phyloP scores from a whole-genome alignment of 2,113 vertebrate genomes.

The Channa argus region DNA sequence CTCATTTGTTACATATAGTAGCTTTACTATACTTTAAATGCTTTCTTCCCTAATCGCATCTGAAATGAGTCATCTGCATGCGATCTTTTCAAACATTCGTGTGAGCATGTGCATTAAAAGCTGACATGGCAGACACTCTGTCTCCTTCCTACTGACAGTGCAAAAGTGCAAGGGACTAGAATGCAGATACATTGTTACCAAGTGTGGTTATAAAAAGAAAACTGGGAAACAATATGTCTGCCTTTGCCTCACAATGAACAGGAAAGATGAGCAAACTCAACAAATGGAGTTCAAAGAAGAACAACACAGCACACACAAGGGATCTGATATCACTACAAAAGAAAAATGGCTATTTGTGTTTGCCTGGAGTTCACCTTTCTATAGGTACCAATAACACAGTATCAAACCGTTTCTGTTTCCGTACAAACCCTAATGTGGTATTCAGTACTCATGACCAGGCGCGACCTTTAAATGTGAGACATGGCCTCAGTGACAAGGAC shows the following conservation, averaged over 20 bases:
- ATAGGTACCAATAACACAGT: neutral
- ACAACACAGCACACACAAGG: neutral
- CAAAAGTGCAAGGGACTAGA: slow-evolving; percentile 59
- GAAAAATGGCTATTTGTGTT: too few species aligned
- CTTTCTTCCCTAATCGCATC: slow-evolving; percentile 12
- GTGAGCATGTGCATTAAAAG: slow-evolving; percentile 30
- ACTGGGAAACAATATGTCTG: slow-evolving; percentile 62
- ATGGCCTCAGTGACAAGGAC: slow-evolving; percentile 27
- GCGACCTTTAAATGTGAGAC: slow-evolving; percentile 8
- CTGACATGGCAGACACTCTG: slow-evolving; percentile 59
- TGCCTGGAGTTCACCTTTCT: slow-evolving; percentile 7
- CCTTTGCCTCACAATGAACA: slow-evolving; percentile 42
- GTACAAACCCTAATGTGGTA: neutral
- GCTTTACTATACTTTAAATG: too few species aligned
- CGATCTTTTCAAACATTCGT: slow-evolving; percentile 23
- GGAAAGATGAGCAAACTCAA: slow-evolving; percentile 54
- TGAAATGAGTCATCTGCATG: slow-evolving; percentile 42
- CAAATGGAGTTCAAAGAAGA: slow-evolving; percentile 38
- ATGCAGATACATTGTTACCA: slow-evolving; percentile 50
- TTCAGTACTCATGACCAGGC: neutral
- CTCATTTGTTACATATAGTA: too few species aligned
- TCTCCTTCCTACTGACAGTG: slow-evolving; percentile 72
- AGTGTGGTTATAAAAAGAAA: slow-evolving; percentile 70
- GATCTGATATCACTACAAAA: neutral
- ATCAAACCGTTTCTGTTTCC: slow-evolving; percentile 7